Evolutionary conservation across 92 coral and sea anemone genomes (phyloP).

Genomic region (Muricea muricata): DNA sequence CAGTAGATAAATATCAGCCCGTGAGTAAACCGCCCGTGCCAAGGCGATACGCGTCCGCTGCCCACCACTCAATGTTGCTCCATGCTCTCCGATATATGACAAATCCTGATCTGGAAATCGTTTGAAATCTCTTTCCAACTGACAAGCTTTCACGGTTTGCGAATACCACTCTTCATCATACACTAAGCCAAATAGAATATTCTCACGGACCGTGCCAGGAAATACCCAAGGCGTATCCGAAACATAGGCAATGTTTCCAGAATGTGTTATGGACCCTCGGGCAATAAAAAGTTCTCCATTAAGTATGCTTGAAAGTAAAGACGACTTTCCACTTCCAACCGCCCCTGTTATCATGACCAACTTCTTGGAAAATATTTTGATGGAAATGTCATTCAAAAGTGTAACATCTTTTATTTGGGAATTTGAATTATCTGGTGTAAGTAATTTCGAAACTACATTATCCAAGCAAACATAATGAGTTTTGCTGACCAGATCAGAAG

Average conservation of each 20-base stretch:
- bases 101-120: neutral
- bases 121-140: slow-evolving; percentile 10
- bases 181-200: slow-evolving; percentile 56
- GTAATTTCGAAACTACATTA: neutral
- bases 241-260: slow-evolving; percentile 58
- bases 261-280: slow-evolving; percentile 22
- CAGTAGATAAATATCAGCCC: slow-evolving; percentile 61
- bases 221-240: slow-evolving; percentile 66
- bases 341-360: slow-evolving; percentile 55
- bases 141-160: neutral
- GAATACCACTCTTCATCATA: slow-evolving; percentile 31
- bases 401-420: neutral
- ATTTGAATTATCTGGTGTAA: neutral
- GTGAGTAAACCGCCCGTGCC: slow-evolving; percentile 66
- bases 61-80: slow-evolving; percentile 3
- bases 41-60: slow-evolving; percentile 61
- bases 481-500: neutral
- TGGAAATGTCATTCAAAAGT: neutral
- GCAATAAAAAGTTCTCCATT: slow-evolving; percentile 45
- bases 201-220: slow-evolving; percentile 65
- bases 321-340: slow-evolving; percentile 70
- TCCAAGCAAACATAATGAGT: neutral
- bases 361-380: neutral
- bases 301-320: slow-evolving; percentile 41
- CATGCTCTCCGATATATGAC: slow-evolving; percentile 1